These are phyloP conservation scores for Nothocercus julius DNA, from an alignment of 2,113 vertebrate genomes.

Conservation along the genomic window DNA sequence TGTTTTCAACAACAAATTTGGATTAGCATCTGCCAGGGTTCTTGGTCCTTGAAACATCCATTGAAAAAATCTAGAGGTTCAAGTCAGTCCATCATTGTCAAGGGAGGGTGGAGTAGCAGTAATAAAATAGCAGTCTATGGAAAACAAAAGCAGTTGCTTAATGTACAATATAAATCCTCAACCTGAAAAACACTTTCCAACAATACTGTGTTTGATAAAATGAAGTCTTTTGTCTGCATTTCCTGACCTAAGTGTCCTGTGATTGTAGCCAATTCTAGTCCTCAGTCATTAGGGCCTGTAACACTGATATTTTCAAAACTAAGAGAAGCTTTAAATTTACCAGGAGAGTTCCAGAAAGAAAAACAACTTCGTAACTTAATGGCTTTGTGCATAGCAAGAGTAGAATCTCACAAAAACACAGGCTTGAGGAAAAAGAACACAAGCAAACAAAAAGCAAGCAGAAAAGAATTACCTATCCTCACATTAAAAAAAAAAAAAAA, in stretches of 20 bases:
- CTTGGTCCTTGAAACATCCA: not conserved
- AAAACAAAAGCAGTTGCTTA: not conserved
- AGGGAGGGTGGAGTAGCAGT: not conserved
- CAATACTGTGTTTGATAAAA: not conserved
- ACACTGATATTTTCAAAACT: constrained; percentile 16
- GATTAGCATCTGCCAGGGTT: not conserved
- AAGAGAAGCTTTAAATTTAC: not conserved
- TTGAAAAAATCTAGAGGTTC: not conserved
- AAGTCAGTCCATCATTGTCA: not conserved
- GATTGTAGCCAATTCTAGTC: not conserved
- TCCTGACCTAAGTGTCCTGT: not conserved
- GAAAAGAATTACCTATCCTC: not conserved
- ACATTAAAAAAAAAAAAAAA: not conserved
- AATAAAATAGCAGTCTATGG: not conserved
- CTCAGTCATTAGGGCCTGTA: not conserved
- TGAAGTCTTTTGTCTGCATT: not conserved
- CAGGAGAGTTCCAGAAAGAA: not conserved
- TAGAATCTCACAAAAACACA: not conserved
- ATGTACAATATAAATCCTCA: not conserved
- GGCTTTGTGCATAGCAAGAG: not conserved
- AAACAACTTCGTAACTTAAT: not conserved
- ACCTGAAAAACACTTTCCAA: not conserved
- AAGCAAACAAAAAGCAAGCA: not conserved
- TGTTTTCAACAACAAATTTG: not conserved
- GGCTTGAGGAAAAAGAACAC: not conserved